These are phyloP conservation scores for Clostera curtula DNA, from an alignment of 2,888 invertebrate species.

Conservation along the genomic window DNA sequence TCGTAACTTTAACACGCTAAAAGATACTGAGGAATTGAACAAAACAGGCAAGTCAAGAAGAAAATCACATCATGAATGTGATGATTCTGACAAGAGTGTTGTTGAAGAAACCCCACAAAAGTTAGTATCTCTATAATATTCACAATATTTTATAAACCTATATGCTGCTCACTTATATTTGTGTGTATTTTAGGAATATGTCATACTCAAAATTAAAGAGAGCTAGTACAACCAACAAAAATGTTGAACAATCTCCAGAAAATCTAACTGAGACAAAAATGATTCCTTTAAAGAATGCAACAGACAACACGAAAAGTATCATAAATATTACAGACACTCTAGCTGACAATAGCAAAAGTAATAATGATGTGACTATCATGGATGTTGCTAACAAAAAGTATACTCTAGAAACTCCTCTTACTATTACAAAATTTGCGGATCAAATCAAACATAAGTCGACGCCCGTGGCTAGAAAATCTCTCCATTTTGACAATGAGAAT, in stretches of 20 bases:
- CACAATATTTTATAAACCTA: slow-evolving; percentile 1
- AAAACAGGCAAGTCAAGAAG: slow-evolving; percentile 14
- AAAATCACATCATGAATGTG: slow-evolving; percentile 30
- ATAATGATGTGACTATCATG: slow-evolving; percentile 31
- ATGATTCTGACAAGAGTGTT: slow-evolving; percentile 53
- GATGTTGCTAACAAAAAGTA: slow-evolving; percentile 23
- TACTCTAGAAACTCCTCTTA: slow-evolving; percentile 46
- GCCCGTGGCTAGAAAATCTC: slow-evolving; percentile 54
- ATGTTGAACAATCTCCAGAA: slow-evolving; percentile 21
- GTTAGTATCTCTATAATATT: slow-evolving; percentile 28
- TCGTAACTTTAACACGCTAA: slow-evolving; percentile 21
- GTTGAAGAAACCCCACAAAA: slow-evolving; percentile 70
- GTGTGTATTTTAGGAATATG: slow-evolving; percentile 30
- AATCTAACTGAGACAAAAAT: slow-evolving; percentile 15
- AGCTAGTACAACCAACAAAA: slow-evolving; percentile 16
- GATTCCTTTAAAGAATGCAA: slow-evolving; percentile 11
- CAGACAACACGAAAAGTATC: slow-evolving; percentile 25
- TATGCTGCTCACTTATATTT: not conserved
- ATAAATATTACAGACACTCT: slow-evolving; percentile 39
- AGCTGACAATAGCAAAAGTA: slow-evolving; percentile 24
- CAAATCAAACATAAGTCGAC: slow-evolving; percentile 58
- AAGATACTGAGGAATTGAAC: slow-evolving; percentile 11
- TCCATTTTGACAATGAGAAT: slow-evolving; percentile 41
- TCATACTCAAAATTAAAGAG: slow-evolving; percentile 38
- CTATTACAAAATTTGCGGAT: slow-evolving; percentile 51